Conservation (phyloP, 2,797 vertebrate species). For the Delichon dasypus region DNA sequence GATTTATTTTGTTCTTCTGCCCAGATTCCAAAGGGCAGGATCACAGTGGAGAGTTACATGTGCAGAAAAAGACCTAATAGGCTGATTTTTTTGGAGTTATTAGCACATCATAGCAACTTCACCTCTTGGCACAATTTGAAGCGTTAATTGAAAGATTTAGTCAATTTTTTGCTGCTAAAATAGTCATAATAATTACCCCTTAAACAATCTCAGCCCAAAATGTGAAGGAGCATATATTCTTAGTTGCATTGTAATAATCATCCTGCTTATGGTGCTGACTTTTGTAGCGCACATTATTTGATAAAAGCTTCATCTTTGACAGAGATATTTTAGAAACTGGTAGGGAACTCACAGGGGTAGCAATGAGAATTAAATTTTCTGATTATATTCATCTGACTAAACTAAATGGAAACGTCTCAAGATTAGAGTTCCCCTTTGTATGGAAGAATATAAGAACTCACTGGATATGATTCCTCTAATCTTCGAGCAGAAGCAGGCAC, state of each 20-base stretch:
- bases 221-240: accelerated
- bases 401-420: neutral
- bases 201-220: neutral
- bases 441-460: neutral
- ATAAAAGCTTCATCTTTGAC: neutral
- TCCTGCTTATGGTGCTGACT: neutral
- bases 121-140: neutral
- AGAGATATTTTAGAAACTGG: neutral
- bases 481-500: neutral
- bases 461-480: neutral
- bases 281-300: neutral
- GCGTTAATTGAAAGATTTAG: neutral
- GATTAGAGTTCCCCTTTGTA: neutral
- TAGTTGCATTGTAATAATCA: neutral
- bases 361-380: neutral
- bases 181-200: neutral
- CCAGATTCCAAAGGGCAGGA: neutral
- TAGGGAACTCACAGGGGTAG: neutral
- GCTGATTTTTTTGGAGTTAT: neutral
- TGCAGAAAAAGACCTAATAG: neutral
- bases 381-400: neutral
- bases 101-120: neutral
- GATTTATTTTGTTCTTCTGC: neutral
- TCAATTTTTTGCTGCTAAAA: neutral
- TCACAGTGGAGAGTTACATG: neutral